Base-by-base conservation (phyloP, 2,888 invertebrate genomes). In the Odontocolon sp. region DNA sequence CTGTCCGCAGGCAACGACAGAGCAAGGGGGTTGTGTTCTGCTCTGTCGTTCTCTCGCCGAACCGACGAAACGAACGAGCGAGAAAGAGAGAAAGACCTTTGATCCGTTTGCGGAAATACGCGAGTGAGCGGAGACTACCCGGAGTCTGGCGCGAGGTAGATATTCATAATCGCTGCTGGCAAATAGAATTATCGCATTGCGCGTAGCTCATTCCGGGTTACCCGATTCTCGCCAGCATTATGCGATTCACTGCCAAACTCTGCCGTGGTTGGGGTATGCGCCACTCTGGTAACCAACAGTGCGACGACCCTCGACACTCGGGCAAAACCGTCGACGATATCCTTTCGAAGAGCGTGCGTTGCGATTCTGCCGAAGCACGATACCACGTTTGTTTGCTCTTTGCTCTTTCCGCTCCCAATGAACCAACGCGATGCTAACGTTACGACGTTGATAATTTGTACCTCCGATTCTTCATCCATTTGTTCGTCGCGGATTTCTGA, bases 181-280 rank as follows among this genome's bases (percentile, higher is more conserved):
- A 87, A 90, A 89, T 88, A 87, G 90, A 90, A 89, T 89, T 88
- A 90, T 88, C 87, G 84, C 87, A 84, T 85, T 87, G 86, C 84
- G 79, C 82, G 81, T 80, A 80, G 83, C 77, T 81, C 82, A 78
- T 82, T 82, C 79, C 71, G 76, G 71, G 61, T 50, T 56, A 33
- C 9, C 40, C 71, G 52, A 26, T 52, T 67, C 67, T 33, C 69
- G 45, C 38, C 40, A 18, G 77, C 67, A 74, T 78, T 78, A 80
- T 77, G 70, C 56, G 33, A 77, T 78, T 63, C 59, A 16, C 70
- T 33, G 28, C 8, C 54, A 47, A 21, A 54, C n/a, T 38, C 23
- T 33, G 14, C 8, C 8, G 38, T 21, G 45, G 40, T 57, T 21
- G 14, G 42, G 28, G 59, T 57, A 61, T 72, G 18, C 26, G 26